Evolutionary conservation across 2,113 vertebrate species (phyloP).

Genomic region (Vireo altiloquus): DNA sequence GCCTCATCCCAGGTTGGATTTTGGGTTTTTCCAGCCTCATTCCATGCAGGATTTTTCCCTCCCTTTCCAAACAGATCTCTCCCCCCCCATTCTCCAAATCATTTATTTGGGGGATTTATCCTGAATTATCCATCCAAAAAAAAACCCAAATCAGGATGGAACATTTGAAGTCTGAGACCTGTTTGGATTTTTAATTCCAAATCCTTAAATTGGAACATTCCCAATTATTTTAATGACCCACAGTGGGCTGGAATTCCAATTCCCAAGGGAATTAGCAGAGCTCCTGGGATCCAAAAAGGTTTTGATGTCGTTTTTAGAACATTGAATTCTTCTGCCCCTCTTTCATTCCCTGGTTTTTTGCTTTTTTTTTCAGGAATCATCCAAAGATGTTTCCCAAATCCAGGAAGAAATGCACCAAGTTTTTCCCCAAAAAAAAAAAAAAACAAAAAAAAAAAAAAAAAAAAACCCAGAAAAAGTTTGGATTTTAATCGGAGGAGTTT

Average conservation of each 20-base stretch:
- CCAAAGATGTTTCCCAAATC: not conserved
- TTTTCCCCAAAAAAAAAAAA: not conserved
- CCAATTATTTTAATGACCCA: not conserved
- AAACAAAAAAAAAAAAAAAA: not conserved
- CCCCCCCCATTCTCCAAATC: fast-evolving
- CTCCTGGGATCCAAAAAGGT: not conserved
- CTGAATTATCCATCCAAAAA: not conserved
- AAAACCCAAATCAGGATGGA: not conserved
- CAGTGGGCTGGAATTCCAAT: not conserved
- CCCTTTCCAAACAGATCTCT: not conserved
- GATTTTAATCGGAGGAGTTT: not conserved
- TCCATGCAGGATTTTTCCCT: not conserved
- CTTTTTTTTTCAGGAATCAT: not conserved
- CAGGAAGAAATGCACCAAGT: not conserved
- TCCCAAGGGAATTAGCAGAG: not conserved
- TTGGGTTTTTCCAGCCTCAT: not conserved
- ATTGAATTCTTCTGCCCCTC: not conserved
- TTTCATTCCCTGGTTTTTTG: not conserved
- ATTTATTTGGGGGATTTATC: not conserved
- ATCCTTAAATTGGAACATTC: not conserved
- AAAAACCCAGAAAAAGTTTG: not conserved
- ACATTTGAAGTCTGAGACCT: not conserved
- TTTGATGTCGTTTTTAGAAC: not conserved
- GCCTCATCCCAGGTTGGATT: not conserved
- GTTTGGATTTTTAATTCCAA: not conserved